phyloP scores from a whole-genome alignment of 2,888 invertebrate species.

The Kuschelorhynchus macadamiae region DNA sequence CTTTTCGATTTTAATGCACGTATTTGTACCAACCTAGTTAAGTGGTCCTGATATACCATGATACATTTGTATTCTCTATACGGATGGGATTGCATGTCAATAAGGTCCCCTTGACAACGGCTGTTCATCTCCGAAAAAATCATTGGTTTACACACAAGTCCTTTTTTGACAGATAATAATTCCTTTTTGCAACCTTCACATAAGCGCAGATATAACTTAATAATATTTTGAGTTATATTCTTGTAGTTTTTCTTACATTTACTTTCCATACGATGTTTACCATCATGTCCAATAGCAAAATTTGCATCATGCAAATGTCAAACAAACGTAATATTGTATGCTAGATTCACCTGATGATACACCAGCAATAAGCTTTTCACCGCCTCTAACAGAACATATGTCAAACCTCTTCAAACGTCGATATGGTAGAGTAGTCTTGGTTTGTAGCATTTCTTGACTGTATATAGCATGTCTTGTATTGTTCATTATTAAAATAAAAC shows the following conservation, averaged over 20 bases:
- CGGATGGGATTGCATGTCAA: slow-evolving; percentile 41
- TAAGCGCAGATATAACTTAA: slow-evolving; percentile 16
- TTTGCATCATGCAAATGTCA: slow-evolving; percentile 50
- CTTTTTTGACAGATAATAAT: slow-evolving; percentile 41
- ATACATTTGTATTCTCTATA: neutral
- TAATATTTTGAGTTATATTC: slow-evolving; percentile 30
- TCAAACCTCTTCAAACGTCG: too few species aligned
- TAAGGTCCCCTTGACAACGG: slow-evolving; percentile 58
- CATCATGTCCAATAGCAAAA: slow-evolving; percentile 58
- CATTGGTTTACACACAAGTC: slow-evolving; percentile 35
- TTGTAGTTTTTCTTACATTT: slow-evolving; percentile 38
- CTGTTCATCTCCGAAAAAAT: slow-evolving; percentile 53
- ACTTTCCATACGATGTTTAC: slow-evolving; percentile 48
- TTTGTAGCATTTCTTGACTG: too few species aligned
- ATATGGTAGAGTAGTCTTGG: too few species aligned
- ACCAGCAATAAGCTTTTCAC: too few species aligned
- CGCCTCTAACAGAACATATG: too few species aligned
- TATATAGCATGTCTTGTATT: too few species aligned
- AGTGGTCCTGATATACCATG: too few species aligned
- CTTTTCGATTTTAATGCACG: slow-evolving; percentile 12
- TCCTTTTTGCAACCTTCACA: slow-evolving; percentile 54
- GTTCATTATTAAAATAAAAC: too few species aligned
- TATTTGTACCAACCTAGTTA: neutral
- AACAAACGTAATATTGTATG: too few species aligned
- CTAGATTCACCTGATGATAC: too few species aligned